These are phyloP conservation scores for Rhinichthys osculus DNA, from an alignment of 2,797 vertebrate species.

Conservation along the genomic window DNA sequence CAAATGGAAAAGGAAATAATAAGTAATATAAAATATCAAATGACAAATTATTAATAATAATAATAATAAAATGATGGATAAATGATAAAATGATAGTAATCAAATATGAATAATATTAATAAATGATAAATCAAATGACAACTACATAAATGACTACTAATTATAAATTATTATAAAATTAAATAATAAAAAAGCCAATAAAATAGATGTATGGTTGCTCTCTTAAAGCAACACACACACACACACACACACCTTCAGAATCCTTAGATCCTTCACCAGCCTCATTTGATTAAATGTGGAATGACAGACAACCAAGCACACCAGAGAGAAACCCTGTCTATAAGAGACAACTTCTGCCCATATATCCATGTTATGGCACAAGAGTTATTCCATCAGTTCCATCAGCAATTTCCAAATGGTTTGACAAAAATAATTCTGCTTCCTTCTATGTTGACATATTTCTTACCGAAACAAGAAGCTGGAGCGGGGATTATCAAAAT, in stretches of 20 bases:
- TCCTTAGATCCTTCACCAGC: neutral
- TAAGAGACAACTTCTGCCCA: neutral
- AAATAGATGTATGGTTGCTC: neutral
- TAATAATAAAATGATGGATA: too few relatives aligned
- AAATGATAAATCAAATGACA: neutral
- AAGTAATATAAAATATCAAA: too few relatives aligned
- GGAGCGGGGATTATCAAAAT: neutral
- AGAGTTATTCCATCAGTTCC: neutral
- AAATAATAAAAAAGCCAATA: neutral
- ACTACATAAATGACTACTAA: neutral
- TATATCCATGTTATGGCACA: neutral
- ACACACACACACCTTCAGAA: neutral
- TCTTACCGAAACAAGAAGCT: neutral
- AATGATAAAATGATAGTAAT: too few relatives aligned
- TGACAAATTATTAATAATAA: too few relatives aligned
- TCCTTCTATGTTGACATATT: neutral
- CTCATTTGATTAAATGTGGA: neutral
- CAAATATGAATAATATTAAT: too few relatives aligned
- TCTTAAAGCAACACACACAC: neutral
- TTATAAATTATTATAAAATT: neutral
- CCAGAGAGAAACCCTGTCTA: neutral
- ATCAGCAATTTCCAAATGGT: neutral
- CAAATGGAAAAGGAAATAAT: too few relatives aligned
- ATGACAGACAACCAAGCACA: constrained; percentile 7
- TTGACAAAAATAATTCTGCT: neutral